Evolutionary conservation across 2,113 vertebrate genomes (phyloP).

Genomic region (Anolis sagrei): DNA sequence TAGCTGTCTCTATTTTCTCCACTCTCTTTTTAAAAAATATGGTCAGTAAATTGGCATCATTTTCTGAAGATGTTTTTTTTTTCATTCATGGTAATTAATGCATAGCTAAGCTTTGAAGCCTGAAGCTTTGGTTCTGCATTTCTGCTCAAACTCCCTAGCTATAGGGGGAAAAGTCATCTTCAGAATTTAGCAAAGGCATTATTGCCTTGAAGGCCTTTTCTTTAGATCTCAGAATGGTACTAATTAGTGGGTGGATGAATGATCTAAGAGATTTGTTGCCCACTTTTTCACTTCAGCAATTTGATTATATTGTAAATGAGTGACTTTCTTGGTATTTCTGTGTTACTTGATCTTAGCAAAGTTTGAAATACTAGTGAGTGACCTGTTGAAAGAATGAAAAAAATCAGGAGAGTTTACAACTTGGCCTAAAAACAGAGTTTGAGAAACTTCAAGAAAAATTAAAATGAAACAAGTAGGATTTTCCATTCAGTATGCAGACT

Average conservation of each 20-base stretch:
- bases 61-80: conserved; percentile 33
- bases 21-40: not conserved
- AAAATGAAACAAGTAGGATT: too few relatives aligned
- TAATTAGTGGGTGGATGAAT: conserved; percentile 56
- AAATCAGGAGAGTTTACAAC: not conserved
- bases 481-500: too few relatives aligned
- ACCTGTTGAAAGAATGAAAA: not conserved
- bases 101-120: conserved; percentile 24
- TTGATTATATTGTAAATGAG: conserved; percentile 50
- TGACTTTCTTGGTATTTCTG: conserved; percentile 40
- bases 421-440: not conserved
- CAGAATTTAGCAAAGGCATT: conserved; percentile 37
- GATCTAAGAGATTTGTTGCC: conserved; percentile 43
- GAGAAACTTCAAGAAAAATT: too few relatives aligned
- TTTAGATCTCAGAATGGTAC: conserved; percentile 41
- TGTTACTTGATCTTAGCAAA: conserved; percentile 42
- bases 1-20: not conserved
- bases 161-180: not conserved
- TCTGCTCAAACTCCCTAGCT: conserved; percentile 8
- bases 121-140: conserved; percentile 10
- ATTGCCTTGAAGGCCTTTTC: conserved; percentile 45
- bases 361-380: conserved; percentile 44
- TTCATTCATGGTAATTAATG: conserved; percentile 27
- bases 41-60: conserved; percentile 19
- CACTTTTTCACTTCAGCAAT: conserved; percentile 41